Percentiles rank a stretch among this genome's conserved stretches.
Conservation (phyloP, 2,888 invertebrate genomes). For the Platynereis dumerilii region DNA sequence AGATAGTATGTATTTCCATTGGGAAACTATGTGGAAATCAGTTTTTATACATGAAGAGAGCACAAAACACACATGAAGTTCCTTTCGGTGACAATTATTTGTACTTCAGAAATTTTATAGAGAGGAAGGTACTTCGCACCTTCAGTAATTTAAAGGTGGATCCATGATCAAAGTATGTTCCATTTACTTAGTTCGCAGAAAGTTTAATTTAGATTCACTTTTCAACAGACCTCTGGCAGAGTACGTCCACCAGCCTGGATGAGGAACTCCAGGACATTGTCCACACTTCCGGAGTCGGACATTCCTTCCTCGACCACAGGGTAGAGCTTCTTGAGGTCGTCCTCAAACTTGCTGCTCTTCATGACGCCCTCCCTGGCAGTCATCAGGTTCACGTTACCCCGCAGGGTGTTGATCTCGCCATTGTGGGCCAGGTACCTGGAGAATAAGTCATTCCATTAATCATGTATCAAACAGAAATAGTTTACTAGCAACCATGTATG, state of each 20-base stretch:
- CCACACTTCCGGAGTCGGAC: slow-evolving; percentile 96
- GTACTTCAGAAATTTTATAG: too few relatives aligned
- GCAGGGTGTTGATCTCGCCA: slow-evolving; percentile 98
- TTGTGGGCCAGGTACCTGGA: slow-evolving; percentile 91
- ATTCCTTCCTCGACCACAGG: slow-evolving; percentile 97
- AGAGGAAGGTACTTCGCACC: too few relatives aligned
- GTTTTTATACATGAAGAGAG: too few relatives aligned
- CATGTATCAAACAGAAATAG: background rate
- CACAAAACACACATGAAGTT: background rate
- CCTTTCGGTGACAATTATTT: too few relatives aligned
- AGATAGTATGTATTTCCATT: too few relatives aligned
- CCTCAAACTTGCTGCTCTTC: slow-evolving; percentile 84
- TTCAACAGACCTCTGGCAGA: slow-evolving; percentile 78
- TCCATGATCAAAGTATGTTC: too few relatives aligned
- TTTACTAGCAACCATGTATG: background rate
- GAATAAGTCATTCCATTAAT: background rate
- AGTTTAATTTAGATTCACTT: too few relatives aligned
- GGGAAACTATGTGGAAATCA: too few relatives aligned
- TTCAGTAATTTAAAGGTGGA: too few relatives aligned
- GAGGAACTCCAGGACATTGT: slow-evolving; percentile 97
- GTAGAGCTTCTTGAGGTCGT: slow-evolving; percentile 85
- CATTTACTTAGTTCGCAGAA: too few relatives aligned
- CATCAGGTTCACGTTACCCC: slow-evolving; percentile 98
- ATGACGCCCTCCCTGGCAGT: slow-evolving; percentile 98
- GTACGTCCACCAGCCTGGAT: slow-evolving; percentile 90